A percentile compares a stretch with the other conserved stretches of the same genome.
Evolutionary conservation across 2,888 invertebrate species (phyloP).

Genomic region (Meloe dianella): DNA sequence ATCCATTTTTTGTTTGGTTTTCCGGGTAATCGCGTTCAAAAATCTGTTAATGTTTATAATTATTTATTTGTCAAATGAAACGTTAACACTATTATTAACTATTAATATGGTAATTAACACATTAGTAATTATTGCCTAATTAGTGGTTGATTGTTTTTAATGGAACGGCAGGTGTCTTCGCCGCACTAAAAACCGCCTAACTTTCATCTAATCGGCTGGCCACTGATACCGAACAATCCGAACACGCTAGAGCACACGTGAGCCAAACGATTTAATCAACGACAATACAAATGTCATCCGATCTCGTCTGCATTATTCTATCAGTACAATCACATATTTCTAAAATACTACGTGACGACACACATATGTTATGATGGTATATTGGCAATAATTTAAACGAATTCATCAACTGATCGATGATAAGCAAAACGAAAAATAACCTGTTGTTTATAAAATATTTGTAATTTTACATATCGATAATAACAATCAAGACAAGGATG

Average conservation of each 20-base stretch:
- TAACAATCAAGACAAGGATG: constrained; percentile 4
- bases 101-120: neutral
- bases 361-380: constrained; percentile 13
- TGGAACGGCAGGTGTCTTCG: constrained; percentile 6
- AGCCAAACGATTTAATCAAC: constrained; percentile 36
- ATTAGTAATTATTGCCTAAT: constrained; percentile 1
- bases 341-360: constrained; percentile 37
- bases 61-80: too few species aligned
- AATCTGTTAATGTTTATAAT: too few species aligned
- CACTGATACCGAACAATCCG: constrained; percentile 44
- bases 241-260: constrained; percentile 55
- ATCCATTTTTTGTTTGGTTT: constrained; percentile 53
- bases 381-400: too few species aligned
- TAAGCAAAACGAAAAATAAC: too few species aligned
- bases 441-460: too few species aligned
- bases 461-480: neutral
- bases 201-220: constrained; percentile 37
- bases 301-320: too few species aligned
- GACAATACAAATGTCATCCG: constrained; percentile 21
- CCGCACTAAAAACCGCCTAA: constrained; percentile 18
- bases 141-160: neutral
- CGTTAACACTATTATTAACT: neutral
- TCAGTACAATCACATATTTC: constrained; percentile 32
- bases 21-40: too few species aligned
- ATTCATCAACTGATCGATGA: too few species aligned